Base-by-base conservation (phyloP, 2,888 invertebrate genomes). In the Hirtodrosophila cameraria region DNA sequence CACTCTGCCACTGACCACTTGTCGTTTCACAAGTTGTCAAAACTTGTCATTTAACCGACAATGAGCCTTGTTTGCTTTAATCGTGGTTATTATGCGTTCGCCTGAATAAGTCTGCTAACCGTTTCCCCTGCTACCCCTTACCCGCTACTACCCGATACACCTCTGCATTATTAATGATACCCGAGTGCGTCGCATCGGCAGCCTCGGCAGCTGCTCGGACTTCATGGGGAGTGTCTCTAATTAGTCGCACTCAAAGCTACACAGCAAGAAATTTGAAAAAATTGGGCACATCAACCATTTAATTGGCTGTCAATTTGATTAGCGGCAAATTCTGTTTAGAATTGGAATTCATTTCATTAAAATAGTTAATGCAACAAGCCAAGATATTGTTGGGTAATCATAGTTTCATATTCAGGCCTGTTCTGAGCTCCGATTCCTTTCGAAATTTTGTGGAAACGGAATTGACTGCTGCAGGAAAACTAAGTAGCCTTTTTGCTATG, bases 11-110 rank as follows among this genome's bases (percentile, higher is more conserved):
- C 53, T 63, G 82, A 72, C 74, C 81, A 71, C 81, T 84, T 87
- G 83, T 83, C 80, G 82, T 83, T 88, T 86, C 79, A 88, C 86
- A 86, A 87, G 80, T 87, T 89, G 88, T 88, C 88, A 87, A 88
- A 88, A 87, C 87, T 87, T 89, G 88, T 88, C 88, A 88, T 88
- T 89, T 89, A 89, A 83, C 87, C 83, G 88, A 89, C 88, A 89
- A 89, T 88, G 86, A 88, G 77, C 87, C 88, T 89, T 88, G 88
- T 89, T 89, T 88, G 88, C 80, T 87, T 88, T 88, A 89, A 89
- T 89, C 88, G 87, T 76, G 75, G 88, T 89, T 88, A 88, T 89
- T 88, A 88, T 76, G 84, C 76, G 75, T 85, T 83, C 69, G 71
- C 62, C 65, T 61, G 76, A 75, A 75, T 75, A 69, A 61, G 69